phyloP scores from a whole-genome alignment of 2,797 vertebrate genomes.

The Caiman crocodilus region DNA sequence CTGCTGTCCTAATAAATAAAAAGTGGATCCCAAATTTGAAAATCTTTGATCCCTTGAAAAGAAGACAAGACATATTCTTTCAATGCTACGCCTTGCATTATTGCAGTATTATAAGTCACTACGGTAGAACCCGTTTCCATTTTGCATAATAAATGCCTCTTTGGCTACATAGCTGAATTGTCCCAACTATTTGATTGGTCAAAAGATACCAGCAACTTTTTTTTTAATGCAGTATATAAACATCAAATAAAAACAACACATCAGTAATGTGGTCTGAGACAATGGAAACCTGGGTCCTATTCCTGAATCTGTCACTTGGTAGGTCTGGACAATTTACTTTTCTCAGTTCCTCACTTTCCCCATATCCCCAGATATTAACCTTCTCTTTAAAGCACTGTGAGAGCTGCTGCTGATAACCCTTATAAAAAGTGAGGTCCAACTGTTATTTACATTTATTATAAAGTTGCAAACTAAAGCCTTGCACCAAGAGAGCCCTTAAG shows the following conservation, averaged over 20 bases:
- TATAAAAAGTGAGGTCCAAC: not conserved
- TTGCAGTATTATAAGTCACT: not conserved
- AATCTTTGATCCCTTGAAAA: not conserved
- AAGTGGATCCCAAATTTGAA: not conserved
- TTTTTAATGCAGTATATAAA: not conserved
- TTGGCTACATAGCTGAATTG: not conserved
- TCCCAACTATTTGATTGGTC: fast-evolving
- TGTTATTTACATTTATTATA: not conserved
- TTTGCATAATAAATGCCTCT: fast-evolving
- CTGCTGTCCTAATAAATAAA: not conserved
- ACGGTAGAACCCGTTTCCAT: not conserved
- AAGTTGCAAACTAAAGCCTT: not conserved
- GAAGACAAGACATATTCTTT: not conserved
- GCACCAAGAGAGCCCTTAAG: not conserved
- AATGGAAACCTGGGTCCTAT: not conserved
- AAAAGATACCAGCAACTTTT: not conserved
- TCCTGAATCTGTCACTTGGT: not conserved
- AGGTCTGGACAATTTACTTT: not conserved
- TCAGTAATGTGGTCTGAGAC: not conserved
- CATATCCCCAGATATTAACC: not conserved
- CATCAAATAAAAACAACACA: not conserved
- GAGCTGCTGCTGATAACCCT: not conserved
- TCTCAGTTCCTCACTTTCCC: not conserved
- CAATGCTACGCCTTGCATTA: not conserved
- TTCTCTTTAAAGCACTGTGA: not conserved